Conservation (phyloP, 2,888 invertebrate genomes). For the Athalia cordata region DNA sequence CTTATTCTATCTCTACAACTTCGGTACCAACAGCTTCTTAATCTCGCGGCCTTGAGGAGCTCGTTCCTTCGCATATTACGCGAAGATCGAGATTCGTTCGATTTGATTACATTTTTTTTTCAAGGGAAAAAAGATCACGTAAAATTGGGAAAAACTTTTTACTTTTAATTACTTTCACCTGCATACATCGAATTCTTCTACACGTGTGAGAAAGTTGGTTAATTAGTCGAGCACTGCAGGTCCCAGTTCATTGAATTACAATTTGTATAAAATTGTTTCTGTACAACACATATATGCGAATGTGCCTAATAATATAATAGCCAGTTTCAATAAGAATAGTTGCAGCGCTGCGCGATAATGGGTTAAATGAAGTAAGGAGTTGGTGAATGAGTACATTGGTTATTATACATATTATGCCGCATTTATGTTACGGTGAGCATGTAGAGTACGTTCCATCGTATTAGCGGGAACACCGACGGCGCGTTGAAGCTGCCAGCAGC, state of each 20-base stretch:
- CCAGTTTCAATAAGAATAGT: constrained; percentile 4
- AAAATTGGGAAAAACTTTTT: too few species aligned
- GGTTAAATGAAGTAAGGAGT: constrained; percentile 13
- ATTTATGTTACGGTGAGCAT: neutral
- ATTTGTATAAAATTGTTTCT: too few species aligned
- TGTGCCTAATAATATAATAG: constrained; percentile 22
- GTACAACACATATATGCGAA: too few species aligned
- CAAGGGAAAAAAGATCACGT: too few species aligned
- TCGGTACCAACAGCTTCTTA: constrained; percentile 36
- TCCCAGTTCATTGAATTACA: too few species aligned
- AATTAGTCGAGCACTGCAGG: too few species aligned
- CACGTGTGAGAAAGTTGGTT: too few species aligned
- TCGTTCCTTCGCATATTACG: neutral
- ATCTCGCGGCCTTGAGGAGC: constrained; percentile 46
- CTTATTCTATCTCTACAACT: neutral
- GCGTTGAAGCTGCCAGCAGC: constrained; percentile 9
- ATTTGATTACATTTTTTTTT: too few species aligned
- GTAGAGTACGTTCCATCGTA: constrained; percentile 16
- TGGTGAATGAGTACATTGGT: neutral
- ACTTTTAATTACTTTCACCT: too few species aligned
- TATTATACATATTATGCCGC: neutral
- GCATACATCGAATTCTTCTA: too few species aligned
- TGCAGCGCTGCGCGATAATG: neutral
- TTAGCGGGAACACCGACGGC: constrained; percentile 35
- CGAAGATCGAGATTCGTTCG: too few species aligned